phyloP scores from a whole-genome alignment of 2,888 invertebrate species.

The Selenia dentaria region DNA sequence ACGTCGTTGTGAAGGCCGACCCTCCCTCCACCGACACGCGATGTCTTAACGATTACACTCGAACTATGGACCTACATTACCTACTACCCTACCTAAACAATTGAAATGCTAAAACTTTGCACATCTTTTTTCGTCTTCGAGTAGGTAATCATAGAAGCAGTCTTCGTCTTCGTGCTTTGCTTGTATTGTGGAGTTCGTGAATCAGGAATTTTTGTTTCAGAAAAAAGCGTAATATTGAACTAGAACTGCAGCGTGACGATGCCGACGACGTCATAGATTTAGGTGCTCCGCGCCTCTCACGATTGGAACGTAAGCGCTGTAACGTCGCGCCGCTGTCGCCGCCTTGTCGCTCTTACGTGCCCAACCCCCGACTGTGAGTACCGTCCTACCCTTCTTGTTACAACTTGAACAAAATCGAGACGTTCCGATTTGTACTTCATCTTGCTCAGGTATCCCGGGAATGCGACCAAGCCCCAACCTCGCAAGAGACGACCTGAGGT shows the following conservation, averaged over 20 bases:
- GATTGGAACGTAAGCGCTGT: conserved; percentile 42
- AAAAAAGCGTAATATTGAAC: background rate
- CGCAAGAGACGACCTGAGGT: conserved; percentile 16
- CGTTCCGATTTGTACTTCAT: background rate
- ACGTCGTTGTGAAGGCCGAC: no score
- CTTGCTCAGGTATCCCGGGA: conserved; percentile 52
- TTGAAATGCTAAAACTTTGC: no score
- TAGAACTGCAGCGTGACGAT: background rate
- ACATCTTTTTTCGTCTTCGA: no score
- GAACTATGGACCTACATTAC: no score
- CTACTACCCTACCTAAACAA: no score
- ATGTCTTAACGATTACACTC: no score
- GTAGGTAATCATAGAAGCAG: no score
- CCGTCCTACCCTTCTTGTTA: no score
- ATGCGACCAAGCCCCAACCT: conserved; percentile 12
- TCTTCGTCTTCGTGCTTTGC: no score
- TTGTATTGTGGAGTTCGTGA: no score
- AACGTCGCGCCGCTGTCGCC: background rate
- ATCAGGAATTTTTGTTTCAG: conserved; percentile 4
- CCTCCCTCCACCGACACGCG: no score
- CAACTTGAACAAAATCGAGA: no score
- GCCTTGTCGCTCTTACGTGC: background rate
- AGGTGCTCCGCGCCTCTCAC: conserved; percentile 34
- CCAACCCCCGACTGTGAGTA: background rate
- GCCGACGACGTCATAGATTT: conserved; percentile 44